phyloP scores from a whole-genome alignment of 2,797 vertebrate species.

The Helarctos malayanus region DNA sequence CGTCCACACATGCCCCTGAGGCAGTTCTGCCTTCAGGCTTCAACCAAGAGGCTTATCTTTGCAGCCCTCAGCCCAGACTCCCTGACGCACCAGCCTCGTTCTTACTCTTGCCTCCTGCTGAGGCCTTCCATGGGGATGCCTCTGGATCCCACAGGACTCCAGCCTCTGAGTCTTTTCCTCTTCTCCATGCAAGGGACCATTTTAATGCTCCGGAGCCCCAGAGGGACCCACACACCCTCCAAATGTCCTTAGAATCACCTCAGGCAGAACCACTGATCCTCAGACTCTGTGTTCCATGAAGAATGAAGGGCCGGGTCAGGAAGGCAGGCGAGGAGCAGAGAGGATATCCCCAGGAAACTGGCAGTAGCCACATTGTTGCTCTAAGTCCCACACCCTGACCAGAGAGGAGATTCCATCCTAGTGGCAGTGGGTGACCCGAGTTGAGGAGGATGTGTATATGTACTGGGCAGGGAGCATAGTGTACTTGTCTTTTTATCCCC shows the following conservation, averaged over 20 bases:
- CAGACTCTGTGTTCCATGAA: background rate
- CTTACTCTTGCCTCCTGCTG: background rate
- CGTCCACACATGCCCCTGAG: too few species aligned
- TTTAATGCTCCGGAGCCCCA: background rate
- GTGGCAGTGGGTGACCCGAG: background rate
- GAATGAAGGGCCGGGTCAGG: background rate
- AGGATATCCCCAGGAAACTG: background rate
- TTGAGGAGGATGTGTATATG: background rate
- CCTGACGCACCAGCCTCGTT: background rate
- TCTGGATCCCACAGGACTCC: rapidly evolving
- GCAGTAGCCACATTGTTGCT: background rate
- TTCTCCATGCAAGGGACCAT: background rate
- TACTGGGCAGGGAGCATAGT: background rate
- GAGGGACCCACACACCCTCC: background rate
- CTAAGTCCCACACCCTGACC: background rate
- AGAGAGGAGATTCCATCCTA: background rate
- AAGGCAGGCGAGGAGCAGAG: background rate
- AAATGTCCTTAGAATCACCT: background rate
- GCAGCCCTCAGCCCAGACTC: background rate
- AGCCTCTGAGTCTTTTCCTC: background rate
- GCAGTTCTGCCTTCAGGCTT: background rate
- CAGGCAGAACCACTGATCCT: background rate
- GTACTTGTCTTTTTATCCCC: background rate
- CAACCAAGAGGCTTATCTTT: background rate
- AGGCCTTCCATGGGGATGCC: background rate